Evolutionary conservation across 2,113 vertebrate species (phyloP).

Genomic region (Stigmatopora argus): DNA sequence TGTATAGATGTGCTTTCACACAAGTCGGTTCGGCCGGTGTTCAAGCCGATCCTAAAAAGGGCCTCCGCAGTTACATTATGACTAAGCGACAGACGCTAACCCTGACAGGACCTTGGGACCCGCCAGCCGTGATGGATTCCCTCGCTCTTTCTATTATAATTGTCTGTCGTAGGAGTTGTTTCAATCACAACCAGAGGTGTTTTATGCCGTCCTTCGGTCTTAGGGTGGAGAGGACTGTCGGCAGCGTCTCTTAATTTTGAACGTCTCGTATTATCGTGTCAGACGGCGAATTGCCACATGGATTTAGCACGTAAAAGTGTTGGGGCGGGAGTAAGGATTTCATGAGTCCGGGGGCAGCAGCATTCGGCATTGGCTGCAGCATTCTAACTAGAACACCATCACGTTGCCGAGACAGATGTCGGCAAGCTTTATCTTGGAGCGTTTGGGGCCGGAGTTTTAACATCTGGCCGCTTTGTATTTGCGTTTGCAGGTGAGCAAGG

Average conservation of each 20-base stretch:
- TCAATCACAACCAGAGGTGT: too few species aligned
- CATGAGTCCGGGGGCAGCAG: too few species aligned
- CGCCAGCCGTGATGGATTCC: background rate
- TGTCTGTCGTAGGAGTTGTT: background rate
- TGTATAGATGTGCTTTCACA: constrained; percentile 48
- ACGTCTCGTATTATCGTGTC: constrained; percentile 9
- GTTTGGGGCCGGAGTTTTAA: background rate
- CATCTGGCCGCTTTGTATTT: background rate
- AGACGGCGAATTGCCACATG: constrained; percentile 56
- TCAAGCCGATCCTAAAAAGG: constrained; percentile 46
- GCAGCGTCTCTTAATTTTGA: too few species aligned
- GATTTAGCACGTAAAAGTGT: constrained; percentile 57
- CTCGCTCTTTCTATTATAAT: background rate
- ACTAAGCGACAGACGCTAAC: too few species aligned
- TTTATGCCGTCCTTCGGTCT: too few species aligned
- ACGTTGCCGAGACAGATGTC: constrained; percentile 29
- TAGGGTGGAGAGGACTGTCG: too few species aligned
- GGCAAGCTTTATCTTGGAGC: constrained; percentile 16
- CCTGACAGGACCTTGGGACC: background rate
- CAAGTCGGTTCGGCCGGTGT: constrained; percentile 46
- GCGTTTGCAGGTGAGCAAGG: constrained; percentile 46
- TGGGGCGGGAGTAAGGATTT: constrained; percentile 63
- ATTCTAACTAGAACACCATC: constrained; percentile 16
- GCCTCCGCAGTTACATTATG: background rate
- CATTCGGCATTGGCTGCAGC: too few species aligned